phyloP scores from a whole-genome alignment of 2,113 vertebrate genomes.

The Penelope pileata region DNA sequence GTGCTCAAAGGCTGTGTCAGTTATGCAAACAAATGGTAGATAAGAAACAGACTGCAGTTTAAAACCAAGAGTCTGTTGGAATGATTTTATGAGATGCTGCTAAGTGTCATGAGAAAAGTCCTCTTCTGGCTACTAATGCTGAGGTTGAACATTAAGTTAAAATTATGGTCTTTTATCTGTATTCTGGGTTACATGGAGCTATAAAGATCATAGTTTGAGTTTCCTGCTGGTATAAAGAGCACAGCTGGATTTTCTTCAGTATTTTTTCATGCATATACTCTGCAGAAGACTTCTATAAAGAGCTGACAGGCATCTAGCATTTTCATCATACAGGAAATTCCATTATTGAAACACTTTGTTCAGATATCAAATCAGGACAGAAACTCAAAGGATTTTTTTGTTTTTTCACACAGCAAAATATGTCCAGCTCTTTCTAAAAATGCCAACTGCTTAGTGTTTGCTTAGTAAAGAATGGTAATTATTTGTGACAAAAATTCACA shows the following conservation, averaged over 20 bases:
- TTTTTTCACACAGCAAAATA: neutral
- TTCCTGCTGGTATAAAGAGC: neutral
- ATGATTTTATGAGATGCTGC: neutral
- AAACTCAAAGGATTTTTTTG: neutral
- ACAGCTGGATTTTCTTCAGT: neutral
- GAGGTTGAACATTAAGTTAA: neutral
- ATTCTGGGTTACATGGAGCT: neutral
- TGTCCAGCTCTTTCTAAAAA: neutral
- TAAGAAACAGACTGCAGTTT: neutral
- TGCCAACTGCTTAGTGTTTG: neutral
- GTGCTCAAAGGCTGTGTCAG: neutral
- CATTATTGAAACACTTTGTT: neutral
- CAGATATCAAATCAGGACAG: neutral
- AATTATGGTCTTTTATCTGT: neutral
- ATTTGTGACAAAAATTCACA: neutral
- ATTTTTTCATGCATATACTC: neutral
- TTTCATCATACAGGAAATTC: conserved; percentile 12
- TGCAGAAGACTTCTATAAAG: neutral
- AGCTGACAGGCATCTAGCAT: neutral
- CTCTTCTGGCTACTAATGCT: neutral
- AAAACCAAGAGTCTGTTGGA: neutral
- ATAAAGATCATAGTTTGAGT: neutral
- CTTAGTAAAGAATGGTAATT: neutral
- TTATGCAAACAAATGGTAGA: neutral
- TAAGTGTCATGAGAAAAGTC: neutral